Percentiles rank a stretch among this genome's conserved stretches.
Evolutionary conservation across 2,888 invertebrate genomes (phyloP).

Genomic region (Parelbella ahira): DNA sequence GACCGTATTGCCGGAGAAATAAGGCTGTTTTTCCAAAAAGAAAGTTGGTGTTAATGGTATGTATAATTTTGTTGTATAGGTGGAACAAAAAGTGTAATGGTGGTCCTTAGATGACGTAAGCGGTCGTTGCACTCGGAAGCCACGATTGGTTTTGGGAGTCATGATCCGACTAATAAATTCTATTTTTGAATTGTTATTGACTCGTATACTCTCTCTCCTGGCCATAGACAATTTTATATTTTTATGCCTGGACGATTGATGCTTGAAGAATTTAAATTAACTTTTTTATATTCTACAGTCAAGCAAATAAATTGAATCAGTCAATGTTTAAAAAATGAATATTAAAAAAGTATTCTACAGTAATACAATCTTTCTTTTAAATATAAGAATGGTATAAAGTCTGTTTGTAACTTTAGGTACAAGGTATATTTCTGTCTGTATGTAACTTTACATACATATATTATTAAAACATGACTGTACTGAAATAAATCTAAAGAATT

Average conservation of each 20-base stretch:
- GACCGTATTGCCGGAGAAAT: constrained; percentile 4
- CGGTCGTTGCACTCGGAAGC: constrained; percentile 50
- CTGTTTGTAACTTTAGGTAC: too few species aligned
- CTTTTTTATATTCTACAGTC: neutral
- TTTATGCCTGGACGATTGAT: neutral
- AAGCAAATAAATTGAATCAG: too few species aligned
- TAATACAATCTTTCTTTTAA: too few species aligned
- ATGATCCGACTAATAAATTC: constrained; percentile 40
- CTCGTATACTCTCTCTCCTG: constrained; percentile 13
- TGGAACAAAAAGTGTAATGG: constrained; percentile 35
- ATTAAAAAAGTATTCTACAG: too few species aligned
- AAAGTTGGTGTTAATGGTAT: constrained; percentile 7
- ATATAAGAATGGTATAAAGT: too few species aligned
- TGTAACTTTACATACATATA: too few species aligned
- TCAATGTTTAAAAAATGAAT: too few species aligned
- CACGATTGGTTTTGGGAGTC: constrained; percentile 50
- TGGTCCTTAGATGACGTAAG: constrained; percentile 58
- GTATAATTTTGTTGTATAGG: constrained; percentile 1
- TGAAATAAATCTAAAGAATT: too few species aligned
- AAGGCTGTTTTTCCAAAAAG: constrained; percentile 3
- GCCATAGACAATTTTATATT: neutral
- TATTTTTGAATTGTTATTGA: constrained; percentile 18
- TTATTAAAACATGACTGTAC: too few species aligned
- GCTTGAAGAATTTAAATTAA: neutral
- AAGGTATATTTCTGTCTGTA: too few species aligned